Conservation (phyloP, 2,797 vertebrate species). For the Numenius phaeopus region DNA sequence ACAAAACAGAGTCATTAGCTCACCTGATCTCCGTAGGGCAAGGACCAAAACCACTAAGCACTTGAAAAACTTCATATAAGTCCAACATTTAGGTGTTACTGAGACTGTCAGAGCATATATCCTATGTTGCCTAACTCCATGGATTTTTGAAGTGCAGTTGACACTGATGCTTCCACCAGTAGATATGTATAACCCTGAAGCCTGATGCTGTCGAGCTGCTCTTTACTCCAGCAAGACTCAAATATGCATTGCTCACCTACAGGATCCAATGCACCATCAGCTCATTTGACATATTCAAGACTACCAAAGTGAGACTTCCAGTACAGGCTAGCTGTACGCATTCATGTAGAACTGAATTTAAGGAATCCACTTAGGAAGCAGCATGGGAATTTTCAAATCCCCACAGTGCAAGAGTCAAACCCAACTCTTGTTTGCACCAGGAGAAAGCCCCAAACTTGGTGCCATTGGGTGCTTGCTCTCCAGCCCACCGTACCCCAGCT, state of each 20-base stretch:
- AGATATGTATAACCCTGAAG: not conserved
- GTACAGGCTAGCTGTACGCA: not conserved
- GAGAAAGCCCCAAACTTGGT: not conserved
- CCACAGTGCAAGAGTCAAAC: not conserved
- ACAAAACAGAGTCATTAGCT: not conserved
- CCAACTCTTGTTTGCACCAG: not conserved
- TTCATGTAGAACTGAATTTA: not conserved
- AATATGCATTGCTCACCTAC: not conserved
- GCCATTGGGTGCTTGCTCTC: not conserved
- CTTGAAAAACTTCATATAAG: not conserved
- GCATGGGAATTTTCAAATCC: not conserved
- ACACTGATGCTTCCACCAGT: not conserved
- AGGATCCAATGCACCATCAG: not conserved
- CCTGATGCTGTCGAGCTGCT: not conserved
- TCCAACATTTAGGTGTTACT: not conserved
- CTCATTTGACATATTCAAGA: not conserved
- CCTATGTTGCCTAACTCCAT: rapidly evolving
- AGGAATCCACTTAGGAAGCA: not conserved
- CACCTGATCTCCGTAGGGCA: not conserved
- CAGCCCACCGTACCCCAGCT: not conserved
- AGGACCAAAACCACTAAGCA: not conserved
- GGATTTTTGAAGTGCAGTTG: rapidly evolving
- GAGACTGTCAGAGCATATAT: not conserved
- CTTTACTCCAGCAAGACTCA: not conserved
- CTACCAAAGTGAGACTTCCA: not conserved